phyloP scores from a whole-genome alignment of 2,797 vertebrate species.

The Lophotriccus pileatus region DNA sequence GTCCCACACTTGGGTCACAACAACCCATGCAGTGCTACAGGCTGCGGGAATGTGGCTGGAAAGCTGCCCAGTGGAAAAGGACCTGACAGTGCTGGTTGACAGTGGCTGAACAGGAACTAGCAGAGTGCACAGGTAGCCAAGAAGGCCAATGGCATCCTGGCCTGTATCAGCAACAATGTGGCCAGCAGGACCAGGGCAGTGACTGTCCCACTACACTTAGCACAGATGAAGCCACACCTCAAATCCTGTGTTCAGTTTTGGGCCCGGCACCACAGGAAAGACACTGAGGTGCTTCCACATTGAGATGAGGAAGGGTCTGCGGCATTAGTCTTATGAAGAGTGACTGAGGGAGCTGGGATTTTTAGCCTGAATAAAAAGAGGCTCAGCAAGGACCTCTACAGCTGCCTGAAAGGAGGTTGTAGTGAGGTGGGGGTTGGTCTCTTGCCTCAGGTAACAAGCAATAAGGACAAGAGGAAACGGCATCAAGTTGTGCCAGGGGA shows the following conservation, averaged over 20 bases:
- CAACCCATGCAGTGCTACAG: not conserved
- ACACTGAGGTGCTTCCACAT: not conserved
- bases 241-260: not conserved
- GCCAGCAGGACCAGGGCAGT: not conserved
- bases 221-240: not conserved
- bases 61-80: not conserved
- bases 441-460: not conserved
- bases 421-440: not conserved
- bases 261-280: not conserved
- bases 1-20: not conserved
- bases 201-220: accelerated
- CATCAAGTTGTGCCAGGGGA: not conserved
- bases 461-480: not conserved
- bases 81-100: accelerated
- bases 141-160: not conserved
- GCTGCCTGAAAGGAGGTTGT: not conserved
- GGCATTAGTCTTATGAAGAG: accelerated
- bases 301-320: not conserved
- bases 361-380: not conserved
- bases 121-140: not conserved
- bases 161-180: not conserved
- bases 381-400: not conserved
- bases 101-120: not conserved
- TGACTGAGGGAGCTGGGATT: not conserved
- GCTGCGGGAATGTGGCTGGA: accelerated